These are phyloP conservation scores for Narcine bancroftii DNA, from an alignment of 2,113 vertebrate species.

Conservation along the genomic window DNA sequence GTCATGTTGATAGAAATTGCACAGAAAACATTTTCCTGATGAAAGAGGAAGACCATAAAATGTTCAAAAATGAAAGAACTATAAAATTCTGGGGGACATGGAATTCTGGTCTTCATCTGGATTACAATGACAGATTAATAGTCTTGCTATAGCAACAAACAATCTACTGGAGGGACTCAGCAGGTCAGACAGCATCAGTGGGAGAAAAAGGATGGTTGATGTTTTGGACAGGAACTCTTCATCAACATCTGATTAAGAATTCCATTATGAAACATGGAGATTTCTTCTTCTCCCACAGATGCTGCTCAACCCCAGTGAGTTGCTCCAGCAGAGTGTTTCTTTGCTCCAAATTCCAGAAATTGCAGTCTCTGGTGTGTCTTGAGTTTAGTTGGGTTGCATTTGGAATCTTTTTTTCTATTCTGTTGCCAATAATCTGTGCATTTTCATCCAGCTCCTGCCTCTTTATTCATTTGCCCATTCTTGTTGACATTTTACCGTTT, in stretches of 20 bases:
- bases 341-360: no score
- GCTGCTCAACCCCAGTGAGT: no score
- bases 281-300: no score
- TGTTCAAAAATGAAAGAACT: not conserved
- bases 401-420: not conserved
- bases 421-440: not conserved
- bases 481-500: not conserved
- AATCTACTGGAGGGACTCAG: no score
- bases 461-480: not conserved
- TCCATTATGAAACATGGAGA: no score
- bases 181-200: no score
- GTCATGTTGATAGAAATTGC: not conserved
- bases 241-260: no score
- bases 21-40: not conserved
- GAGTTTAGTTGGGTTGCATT: not conserved
- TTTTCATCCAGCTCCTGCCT: not conserved
- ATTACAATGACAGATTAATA: not conserved
- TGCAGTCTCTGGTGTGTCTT: no score
- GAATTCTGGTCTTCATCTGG: not conserved
- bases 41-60: not conserved
- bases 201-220: no score
- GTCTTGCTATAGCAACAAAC: no score
- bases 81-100: not conserved
- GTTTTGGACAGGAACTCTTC: no score
- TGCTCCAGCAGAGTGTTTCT: no score